Conservation (phyloP, 2,113 vertebrate species). For the Microtus ochrogaster region DNA sequence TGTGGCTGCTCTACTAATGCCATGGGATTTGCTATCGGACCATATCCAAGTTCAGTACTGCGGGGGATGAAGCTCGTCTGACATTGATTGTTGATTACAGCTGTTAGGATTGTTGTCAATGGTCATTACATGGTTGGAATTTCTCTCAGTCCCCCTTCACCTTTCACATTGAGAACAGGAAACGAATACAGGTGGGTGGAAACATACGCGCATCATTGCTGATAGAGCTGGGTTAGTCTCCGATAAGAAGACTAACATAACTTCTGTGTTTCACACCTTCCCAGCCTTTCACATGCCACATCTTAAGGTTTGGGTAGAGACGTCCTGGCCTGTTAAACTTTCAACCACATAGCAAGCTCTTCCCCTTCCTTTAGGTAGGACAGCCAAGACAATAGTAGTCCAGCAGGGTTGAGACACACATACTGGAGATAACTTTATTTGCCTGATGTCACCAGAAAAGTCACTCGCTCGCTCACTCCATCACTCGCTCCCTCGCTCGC, state of each 20-base stretch:
- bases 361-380: not conserved
- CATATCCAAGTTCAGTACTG: not conserved
- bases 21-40: not conserved
- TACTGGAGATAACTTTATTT: not conserved
- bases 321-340: not conserved
- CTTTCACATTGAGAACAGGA: not conserved
- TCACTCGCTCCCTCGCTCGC: not conserved
- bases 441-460: not conserved
- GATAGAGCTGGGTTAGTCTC: not conserved
- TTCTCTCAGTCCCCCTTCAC: not conserved
- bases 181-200: slow-evolving; percentile 12
- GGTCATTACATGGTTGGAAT: not conserved
- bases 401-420: not conserved
- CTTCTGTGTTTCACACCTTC: not conserved
- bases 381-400: not conserved
- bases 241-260: not conserved
- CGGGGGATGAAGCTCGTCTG: not conserved
- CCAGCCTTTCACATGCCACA: not conserved
- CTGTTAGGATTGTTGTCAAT: not conserved
- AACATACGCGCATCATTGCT: not conserved
- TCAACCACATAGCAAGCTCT: not conserved
- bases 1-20: not conserved
- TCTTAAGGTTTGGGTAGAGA: not conserved
- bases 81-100: slow-evolving; percentile 50
- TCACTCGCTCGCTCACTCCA: not conserved